Conservation (phyloP, 2,113 vertebrate species). For the Melanerpes aurifrons region DNA sequence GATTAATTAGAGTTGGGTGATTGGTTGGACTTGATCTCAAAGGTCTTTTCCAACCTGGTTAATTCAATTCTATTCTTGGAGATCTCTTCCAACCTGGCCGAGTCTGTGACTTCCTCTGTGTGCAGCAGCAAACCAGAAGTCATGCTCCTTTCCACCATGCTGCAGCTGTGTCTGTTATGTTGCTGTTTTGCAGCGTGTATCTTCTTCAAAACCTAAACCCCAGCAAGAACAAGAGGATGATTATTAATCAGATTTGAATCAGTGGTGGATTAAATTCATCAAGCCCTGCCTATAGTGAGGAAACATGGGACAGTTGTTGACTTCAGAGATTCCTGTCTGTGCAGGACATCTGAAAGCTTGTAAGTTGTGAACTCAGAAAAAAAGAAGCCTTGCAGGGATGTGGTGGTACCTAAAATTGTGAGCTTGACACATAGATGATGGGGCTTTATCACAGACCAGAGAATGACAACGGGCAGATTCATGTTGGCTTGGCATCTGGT, state of each 20-base stretch:
- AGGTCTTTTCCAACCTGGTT: too few species aligned
- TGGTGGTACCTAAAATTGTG: background rate
- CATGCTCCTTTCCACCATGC: background rate
- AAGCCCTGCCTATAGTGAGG: background rate
- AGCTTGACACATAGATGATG: background rate
- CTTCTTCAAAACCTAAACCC: background rate
- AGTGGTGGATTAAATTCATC: background rate
- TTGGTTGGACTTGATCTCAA: too few species aligned
- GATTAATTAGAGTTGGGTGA: too few species aligned
- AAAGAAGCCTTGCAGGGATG: background rate
- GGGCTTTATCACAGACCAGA: background rate
- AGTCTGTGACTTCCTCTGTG: background rate
- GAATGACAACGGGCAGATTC: background rate
- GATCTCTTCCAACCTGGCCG: too few species aligned
- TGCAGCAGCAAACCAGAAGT: background rate
- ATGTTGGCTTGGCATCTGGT: background rate
- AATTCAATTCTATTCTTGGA: too few species aligned
- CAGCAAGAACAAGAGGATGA: background rate
- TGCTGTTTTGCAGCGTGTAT: background rate
- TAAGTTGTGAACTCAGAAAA: too few species aligned
- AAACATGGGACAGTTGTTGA: background rate
- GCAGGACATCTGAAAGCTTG: too few species aligned
- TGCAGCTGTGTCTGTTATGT: background rate
- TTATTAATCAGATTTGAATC: background rate
- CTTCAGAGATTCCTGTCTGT: background rate